These are phyloP conservation scores for Petrocephalus sullivani DNA, from an alignment of 2,797 vertebrate species.

Conservation along the genomic window DNA sequence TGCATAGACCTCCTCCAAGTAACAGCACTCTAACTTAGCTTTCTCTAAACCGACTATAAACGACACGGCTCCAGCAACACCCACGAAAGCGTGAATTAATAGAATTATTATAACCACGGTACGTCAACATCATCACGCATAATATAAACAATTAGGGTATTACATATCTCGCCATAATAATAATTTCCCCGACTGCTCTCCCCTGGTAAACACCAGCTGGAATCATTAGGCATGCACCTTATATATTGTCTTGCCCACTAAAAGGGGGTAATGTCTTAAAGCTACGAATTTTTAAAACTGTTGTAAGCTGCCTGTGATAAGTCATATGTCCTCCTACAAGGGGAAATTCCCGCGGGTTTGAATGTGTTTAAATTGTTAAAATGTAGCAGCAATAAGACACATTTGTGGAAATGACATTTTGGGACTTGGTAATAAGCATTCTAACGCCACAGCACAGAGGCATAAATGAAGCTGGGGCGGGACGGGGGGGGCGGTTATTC, in stretches of 20 bases:
- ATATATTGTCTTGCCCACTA: not conserved
- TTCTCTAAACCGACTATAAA: not conserved
- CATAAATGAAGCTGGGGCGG: not conserved
- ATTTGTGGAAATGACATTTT: too few species aligned
- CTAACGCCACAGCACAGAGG: not conserved
- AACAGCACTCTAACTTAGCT: not conserved
- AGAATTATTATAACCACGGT: slow-evolving; percentile 3
- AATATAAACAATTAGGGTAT: not conserved
- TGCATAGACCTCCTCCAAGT: not conserved
- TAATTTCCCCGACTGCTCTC: not conserved
- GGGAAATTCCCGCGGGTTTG: not conserved
- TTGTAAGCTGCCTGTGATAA: not conserved
- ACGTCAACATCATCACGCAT: not conserved
- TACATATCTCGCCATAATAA: not conserved
- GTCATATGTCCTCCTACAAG: not conserved
- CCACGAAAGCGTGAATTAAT: not conserved
- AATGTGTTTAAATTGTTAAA: not conserved
- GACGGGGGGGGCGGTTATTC: not conserved
- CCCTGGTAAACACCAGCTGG: not conserved
- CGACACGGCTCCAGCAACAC: not conserved
- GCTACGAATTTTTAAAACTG: not conserved
- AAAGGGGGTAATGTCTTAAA: not conserved
- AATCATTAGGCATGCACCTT: not conserved
- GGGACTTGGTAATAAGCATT: not conserved
- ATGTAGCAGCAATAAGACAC: not conserved